Evolutionary conservation across 2,797 vertebrate genomes (phyloP), one percentile per base, ranked within the genome.

Genomic region (Tachyglossus aculeatus): DNA sequence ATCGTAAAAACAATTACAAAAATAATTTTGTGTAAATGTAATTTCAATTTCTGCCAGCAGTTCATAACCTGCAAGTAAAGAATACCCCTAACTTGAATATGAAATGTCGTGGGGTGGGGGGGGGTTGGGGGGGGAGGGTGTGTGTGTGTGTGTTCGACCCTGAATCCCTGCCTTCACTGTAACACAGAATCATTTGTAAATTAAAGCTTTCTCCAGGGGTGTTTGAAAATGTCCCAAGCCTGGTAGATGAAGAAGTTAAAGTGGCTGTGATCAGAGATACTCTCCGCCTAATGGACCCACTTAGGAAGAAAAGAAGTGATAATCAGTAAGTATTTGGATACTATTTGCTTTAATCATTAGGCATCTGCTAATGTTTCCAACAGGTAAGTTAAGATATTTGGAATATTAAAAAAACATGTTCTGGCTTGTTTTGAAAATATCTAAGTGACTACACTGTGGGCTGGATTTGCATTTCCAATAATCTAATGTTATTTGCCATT

Each of bases 231-330:
- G 93, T 99, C 32, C 95, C 96, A 38, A 99, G 98, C 86, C 95
- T 94, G 1, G 98, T 99, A 1, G 98, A 99, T 59, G 95, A 98
- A 71, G 96, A 97, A 52, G 96, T 99, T 38, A 99, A 99, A 85
- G 96, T 98, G 50, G 94, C 95, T 0, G 96, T 99, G 67, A 99
- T 99, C 88, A 94, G 97, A 74, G 98, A 99, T 85, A 98, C 98
- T 0, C 93, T 99, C 54, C 93, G 97, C 19, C 93, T 99, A 19
- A 92, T 98, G 92, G 95, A 99, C 65, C 97, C 97, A 0, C 82
- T 88, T 53, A 94, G 89, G 69, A 94, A 83, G 69, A 97, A 93
- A 79, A 84, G 70, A 24, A 86, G 75, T 32, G 87, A 92, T 13
- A 54, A 4, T 48, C 79, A 64, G 96, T 97, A 88, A 96, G 92